phyloP scores from a whole-genome alignment of 2,888 invertebrate species.

The Synergus umbraculus region DNA sequence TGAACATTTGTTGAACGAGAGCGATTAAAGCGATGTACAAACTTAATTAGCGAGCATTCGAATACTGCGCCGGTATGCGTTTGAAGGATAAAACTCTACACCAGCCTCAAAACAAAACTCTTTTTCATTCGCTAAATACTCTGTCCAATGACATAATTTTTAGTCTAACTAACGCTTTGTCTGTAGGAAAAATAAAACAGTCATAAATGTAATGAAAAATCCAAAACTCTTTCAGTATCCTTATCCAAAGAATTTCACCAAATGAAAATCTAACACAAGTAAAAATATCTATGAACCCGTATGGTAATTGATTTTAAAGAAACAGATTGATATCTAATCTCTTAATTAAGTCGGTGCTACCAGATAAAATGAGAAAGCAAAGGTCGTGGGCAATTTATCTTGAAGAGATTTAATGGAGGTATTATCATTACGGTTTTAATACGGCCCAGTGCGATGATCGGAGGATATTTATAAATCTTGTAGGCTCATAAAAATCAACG shows the following conservation, averaged over 20 bases:
- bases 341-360: slow-evolving; percentile 39
- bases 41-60: slow-evolving; percentile 42
- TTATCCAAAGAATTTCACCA: neutral
- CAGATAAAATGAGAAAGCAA: slow-evolving; percentile 6
- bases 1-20: slow-evolving; percentile 13
- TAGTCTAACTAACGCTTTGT: neutral
- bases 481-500: slow-evolving; percentile 25
- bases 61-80: slow-evolving; percentile 24
- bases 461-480: slow-evolving; percentile 33
- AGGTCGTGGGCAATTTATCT: slow-evolving; percentile 31
- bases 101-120: neutral
- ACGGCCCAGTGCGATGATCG: slow-evolving; percentile 34
- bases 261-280: neutral
- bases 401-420: slow-evolving; percentile 36
- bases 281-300: neutral
- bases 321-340: slow-evolving; percentile 8
- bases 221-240: neutral
- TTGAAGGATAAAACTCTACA: slow-evolving; percentile 38
- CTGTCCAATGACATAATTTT: neutral
- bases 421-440: slow-evolving; percentile 37
- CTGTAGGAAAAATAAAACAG: neutral
- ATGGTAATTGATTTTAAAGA: neutral
- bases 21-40: slow-evolving; percentile 26
- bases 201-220: neutral
- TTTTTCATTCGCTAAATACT: neutral